A percentile compares a stretch with the other conserved stretches of the same genome.
phyloP scores from a whole-genome alignment of 2,113 vertebrate genomes.

The Eonycteris spelaea region DNA sequence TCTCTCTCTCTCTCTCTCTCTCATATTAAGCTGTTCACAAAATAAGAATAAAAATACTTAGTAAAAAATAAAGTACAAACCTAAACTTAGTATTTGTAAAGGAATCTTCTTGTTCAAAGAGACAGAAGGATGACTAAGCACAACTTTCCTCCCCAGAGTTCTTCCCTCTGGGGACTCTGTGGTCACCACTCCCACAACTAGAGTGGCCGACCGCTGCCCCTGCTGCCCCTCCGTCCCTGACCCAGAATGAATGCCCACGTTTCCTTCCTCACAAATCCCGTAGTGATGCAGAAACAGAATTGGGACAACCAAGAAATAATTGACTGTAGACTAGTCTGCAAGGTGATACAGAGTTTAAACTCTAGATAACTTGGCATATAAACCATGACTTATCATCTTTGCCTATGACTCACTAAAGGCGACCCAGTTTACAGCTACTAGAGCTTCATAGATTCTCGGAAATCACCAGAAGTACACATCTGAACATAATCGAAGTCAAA shows the following conservation, averaged over 20 bases:
- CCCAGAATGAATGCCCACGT: too few relatives aligned
- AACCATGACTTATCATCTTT: not conserved
- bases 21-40: not conserved
- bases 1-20: not conserved
- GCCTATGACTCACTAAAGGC: not conserved
- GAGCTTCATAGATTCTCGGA: not conserved
- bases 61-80: not conserved
- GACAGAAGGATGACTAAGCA: not conserved
- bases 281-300: not conserved
- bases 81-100: not conserved
- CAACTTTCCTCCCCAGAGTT: not conserved
- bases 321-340: not conserved
- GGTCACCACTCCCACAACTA: not conserved
- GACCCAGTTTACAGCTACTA: not conserved
- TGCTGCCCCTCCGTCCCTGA: fast-evolving
- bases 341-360: not conserved
- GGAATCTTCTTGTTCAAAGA: not conserved
- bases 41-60: not conserved
- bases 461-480: not conserved
- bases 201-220: fast-evolving
- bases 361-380: not conserved
- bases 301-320: not conserved
- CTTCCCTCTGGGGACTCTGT: not conserved
- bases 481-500: not conserved
- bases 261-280: not conserved